Evolutionary conservation across 2,797 vertebrate genomes (phyloP), one percentile per base, ranked within the genome.

Genomic region (Chromobotia macracanthus): DNA sequence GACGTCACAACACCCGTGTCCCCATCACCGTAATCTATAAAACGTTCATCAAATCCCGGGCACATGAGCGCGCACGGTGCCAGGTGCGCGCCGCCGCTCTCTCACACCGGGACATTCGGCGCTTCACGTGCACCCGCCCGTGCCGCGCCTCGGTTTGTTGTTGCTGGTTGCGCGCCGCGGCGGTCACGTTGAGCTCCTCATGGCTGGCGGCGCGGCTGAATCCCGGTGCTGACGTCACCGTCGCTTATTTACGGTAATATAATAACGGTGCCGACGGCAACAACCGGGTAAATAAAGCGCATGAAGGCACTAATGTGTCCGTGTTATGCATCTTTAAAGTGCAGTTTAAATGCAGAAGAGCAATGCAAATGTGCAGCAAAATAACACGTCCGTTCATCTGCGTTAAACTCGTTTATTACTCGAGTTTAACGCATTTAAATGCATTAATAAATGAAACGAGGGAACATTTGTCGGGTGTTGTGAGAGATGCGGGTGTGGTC

Each of bases 121-220:
- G 31, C 92, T 89, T 91, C 91, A 91, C 92, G 90, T 92, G 92
- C 91, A 82, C 79, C 75, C 38, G 50, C 70, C 51, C 60, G 75
- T 65, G 81, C 13, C 18, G 72, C 63, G 38, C 60, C 66, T 61
- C 71, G 25, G 65, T 50, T 65, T 77, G 83, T 81, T 76, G 50
- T 92, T 55, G 35, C 68, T 81, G 75, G 75, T 84, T 35, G 84
- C 31, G 50, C 79, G 56, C 71, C 48, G 77, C 60, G 35, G 35
- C 69, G 70, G 92, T 93, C 93, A 94, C 93, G 93, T 93, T 90
- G 91, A 89, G 87, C 90, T 90, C 89, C 92, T 89, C 92, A 92
- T 92, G 92, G 92, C 58, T 92, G 91, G 91, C 58, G 72, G 67
- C n/a, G 61, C 19, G 92, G 92, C 82, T 86, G 21, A 74, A 86